Evolutionary conservation across 2,797 vertebrate species (phyloP).

Genomic region (Lepus townsendii): DNA sequence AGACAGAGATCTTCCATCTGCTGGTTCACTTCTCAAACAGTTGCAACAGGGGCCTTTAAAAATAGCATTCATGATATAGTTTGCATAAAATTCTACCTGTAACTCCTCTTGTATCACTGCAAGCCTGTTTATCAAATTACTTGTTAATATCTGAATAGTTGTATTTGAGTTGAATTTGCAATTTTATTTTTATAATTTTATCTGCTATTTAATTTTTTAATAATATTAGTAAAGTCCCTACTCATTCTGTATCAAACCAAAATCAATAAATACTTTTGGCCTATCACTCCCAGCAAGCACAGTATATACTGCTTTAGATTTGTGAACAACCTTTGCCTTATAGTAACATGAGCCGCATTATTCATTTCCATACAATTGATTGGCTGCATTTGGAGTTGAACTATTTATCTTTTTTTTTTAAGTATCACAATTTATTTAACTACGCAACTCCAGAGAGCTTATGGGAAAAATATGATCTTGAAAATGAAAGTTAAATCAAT

Average conservation of each 20-base stretch:
- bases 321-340: neutral
- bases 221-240: conserved; percentile 2
- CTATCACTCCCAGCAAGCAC: neutral
- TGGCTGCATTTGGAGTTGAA: neutral
- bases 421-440: neutral
- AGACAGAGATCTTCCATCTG: no score
- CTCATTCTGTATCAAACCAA: conserved; percentile 6
- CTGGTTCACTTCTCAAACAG: no score
- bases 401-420: conserved; percentile 29
- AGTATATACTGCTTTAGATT: neutral
- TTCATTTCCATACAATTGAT: neutral
- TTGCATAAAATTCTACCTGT: neutral
- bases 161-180: neutral
- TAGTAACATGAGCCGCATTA: neutral
- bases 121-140: conserved; percentile 4
- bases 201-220: neutral
- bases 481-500: conserved; percentile 57
- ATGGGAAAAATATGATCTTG: neutral
- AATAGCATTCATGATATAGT: neutral
- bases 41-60: neutral
- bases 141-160: neutral
- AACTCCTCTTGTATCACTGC: neutral
- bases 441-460: neutral
- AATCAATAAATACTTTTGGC: neutral
- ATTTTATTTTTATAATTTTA: conserved; percentile 16